Percentiles rank a stretch among this genome's conserved stretches.
phyloP scores from a whole-genome alignment of 2,797 vertebrate genomes.

The Enteromius argenteus region DNA sequence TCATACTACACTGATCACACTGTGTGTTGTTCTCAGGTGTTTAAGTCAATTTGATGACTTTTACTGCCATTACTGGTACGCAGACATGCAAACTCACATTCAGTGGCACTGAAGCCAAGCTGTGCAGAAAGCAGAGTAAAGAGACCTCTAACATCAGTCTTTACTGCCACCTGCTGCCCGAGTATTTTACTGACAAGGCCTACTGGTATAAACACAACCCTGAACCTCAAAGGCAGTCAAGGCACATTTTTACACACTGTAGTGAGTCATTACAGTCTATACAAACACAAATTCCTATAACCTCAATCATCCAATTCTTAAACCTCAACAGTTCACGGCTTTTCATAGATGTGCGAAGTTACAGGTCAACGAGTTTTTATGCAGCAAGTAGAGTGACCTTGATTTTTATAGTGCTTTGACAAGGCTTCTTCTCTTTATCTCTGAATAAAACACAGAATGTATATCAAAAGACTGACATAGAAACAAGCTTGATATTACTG shows the following conservation, averaged over 20 bases:
- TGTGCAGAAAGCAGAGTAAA: neutral
- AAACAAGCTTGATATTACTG: neutral
- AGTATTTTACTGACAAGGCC: neutral
- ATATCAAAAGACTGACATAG: neutral
- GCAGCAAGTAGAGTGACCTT: neutral
- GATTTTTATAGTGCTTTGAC: neutral
- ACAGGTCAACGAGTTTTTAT: neutral
- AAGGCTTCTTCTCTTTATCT: neutral
- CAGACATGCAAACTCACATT: neutral
- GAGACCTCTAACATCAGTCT: neutral
- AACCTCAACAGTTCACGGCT: neutral
- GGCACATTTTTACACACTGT: neutral
- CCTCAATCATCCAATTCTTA: neutral
- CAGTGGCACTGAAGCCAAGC: neutral
- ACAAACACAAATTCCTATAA: neutral
- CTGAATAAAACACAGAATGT: neutral
- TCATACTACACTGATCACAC: neutral
- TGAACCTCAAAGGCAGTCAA: neutral
- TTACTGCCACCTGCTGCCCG: slow-evolving; percentile 39
- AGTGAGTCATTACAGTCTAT: neutral
- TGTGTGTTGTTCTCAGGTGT: neutral
- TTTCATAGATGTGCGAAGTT: neutral
- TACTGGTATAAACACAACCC: neutral
- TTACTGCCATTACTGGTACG: neutral
- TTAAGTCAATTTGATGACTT: neutral